Evolutionary conservation across 2,797 vertebrate genomes (phyloP).

Genomic region (Hylomyscus alleni): DNA sequence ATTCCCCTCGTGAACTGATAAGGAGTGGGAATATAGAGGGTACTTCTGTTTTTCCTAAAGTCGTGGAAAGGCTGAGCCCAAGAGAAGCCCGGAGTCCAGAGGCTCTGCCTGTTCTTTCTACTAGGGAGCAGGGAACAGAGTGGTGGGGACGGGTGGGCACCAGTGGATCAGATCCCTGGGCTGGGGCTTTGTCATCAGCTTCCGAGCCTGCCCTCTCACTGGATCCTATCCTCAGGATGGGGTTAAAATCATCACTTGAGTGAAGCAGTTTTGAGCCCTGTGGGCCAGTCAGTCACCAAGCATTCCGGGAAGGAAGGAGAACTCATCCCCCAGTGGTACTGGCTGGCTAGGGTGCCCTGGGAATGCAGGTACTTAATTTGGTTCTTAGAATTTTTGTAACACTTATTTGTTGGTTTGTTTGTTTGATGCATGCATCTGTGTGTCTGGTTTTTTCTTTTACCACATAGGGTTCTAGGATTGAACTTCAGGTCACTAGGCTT

Average conservation of each 20-base stretch:
- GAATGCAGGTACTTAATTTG: background rate
- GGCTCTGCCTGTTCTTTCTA: background rate
- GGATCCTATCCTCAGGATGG: too few relatives aligned
- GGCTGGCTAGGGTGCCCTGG: background rate
- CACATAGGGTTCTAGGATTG: background rate
- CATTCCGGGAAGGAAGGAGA: background rate
- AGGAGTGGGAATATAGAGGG: background rate
- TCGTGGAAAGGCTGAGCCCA: background rate
- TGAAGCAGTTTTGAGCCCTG: background rate
- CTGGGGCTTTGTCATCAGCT: background rate
- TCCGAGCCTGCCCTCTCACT: background rate
- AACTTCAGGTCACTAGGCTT: background rate
- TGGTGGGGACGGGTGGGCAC: background rate
- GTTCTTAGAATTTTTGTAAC: background rate
- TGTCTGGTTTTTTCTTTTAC: background rate
- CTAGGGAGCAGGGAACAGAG: background rate
- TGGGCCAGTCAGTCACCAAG: background rate
- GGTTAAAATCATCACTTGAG: background rate
- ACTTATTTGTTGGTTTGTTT: background rate
- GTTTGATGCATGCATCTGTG: background rate
- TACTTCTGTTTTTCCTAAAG: background rate
- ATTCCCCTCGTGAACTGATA: background rate
- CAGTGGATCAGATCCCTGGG: too few relatives aligned
- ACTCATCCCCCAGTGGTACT: fast-evolving
- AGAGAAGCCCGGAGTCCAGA: background rate